These are phyloP conservation scores for Dasyprocta punctata DNA, from an alignment of 2,113 vertebrate species.

Conservation along the genomic window DNA sequence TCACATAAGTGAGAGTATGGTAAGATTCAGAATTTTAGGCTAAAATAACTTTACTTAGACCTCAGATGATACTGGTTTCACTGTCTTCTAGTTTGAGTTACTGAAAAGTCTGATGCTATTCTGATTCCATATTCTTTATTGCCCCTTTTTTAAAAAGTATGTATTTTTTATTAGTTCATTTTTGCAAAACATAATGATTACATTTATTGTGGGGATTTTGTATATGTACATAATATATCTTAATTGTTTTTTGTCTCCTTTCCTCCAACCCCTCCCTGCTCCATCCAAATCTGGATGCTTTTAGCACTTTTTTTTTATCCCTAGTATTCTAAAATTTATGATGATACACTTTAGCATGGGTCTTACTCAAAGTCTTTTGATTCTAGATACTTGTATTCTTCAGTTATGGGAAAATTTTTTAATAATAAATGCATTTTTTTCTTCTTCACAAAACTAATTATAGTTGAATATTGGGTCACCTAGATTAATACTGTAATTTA, in stretches of 20 bases:
- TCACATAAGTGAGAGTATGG: background rate
- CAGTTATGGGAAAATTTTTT: background rate
- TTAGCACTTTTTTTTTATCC: background rate
- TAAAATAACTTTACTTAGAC: background rate
- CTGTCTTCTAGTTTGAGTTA: background rate
- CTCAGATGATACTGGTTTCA: background rate
- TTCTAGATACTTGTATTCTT: background rate
- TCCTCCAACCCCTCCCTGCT: too few species aligned
- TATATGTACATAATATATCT: background rate
- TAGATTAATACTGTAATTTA: background rate
- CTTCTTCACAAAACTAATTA: background rate
- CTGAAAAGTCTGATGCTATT: background rate
- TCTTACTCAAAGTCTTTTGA: background rate
- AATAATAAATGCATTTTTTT: background rate
- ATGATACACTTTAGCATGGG: background rate
- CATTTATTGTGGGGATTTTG: background rate
- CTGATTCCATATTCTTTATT: background rate
- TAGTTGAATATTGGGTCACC: background rate
- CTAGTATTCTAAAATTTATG: background rate
- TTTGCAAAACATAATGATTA: background rate
- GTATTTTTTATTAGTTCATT: background rate
- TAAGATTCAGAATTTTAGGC: constrained; percentile 8
- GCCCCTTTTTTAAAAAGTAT: background rate
- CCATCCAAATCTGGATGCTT: background rate
- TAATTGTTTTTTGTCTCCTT: background rate